A percentile compares a stretch with the other conserved stretches of the same genome.
These are phyloP conservation scores for Drosophila rellima DNA, from an alignment of 2,888 invertebrate genomes.

Conservation along the genomic window DNA sequence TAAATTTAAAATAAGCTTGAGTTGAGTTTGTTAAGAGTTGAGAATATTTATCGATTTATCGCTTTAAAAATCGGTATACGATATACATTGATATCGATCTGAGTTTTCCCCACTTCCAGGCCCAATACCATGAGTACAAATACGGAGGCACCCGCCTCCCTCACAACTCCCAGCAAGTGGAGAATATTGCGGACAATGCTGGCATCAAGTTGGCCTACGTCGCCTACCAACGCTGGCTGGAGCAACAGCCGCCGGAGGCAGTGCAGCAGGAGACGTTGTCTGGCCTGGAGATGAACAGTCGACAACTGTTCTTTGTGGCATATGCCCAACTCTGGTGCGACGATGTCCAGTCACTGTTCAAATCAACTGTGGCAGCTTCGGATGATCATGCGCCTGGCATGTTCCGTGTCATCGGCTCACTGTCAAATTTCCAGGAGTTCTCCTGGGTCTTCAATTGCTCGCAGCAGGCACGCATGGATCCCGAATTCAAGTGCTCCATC, in stretches of 20 bases:
- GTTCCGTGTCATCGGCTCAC: slow-evolving; percentile 81
- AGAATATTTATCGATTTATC: too few species aligned
- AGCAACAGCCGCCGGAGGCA: slow-evolving; percentile 46
- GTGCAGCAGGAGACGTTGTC: slow-evolving; percentile 65
- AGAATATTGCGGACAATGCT: slow-evolving; percentile 84
- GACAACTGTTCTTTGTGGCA: slow-evolving; percentile 80
- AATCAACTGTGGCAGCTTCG: slow-evolving; percentile 43
- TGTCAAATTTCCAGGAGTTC: slow-evolving; percentile 83
- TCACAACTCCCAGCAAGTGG: slow-evolving; percentile 67
- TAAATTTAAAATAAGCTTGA: too few species aligned
- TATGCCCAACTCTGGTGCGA: slow-evolving; percentile 83
- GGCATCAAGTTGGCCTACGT: slow-evolving; percentile 82
- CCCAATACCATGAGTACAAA: slow-evolving; percentile 78
- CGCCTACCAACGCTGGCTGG: slow-evolving; percentile 80
- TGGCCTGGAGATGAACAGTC: slow-evolving; percentile 66
- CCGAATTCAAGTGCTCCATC: slow-evolving; percentile 81
- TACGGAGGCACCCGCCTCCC: slow-evolving; percentile 69
- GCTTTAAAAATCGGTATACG: too few species aligned
- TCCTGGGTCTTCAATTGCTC: slow-evolving; percentile 81
- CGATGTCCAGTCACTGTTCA: slow-evolving; percentile 70
- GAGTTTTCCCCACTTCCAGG: slow-evolving; percentile 57
- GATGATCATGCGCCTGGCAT: slow-evolving; percentile 72
- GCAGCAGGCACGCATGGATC: slow-evolving; percentile 79
- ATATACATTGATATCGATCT: too few species aligned
- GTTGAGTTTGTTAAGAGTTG: too few species aligned